Conservation (phyloP, 2,797 vertebrate genomes). For the Gymnothorax reevesii region DNA sequence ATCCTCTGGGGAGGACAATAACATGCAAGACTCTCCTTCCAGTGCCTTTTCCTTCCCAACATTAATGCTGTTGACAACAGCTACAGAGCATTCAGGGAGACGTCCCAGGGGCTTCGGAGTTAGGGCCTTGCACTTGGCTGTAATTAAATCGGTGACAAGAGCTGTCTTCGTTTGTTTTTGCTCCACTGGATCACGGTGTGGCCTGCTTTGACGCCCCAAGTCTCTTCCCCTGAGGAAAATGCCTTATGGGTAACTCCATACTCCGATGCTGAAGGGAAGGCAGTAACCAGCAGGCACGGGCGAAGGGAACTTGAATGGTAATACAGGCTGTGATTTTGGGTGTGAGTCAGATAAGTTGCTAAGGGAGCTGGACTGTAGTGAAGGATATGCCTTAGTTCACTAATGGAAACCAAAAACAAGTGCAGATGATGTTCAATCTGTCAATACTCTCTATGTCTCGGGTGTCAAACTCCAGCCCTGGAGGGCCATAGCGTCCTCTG, state of each 20-base stretch:
- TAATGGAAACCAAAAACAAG: background rate
- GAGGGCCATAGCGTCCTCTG: no score
- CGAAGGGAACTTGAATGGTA: background rate
- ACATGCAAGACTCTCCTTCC: slow-evolving; percentile 20
- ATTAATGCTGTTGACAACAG: slow-evolving; percentile 19
- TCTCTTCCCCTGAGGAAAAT: background rate
- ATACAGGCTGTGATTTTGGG: background rate
- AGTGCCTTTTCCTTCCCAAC: background rate
- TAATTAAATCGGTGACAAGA: slow-evolving; percentile 39
- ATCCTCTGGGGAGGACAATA: slow-evolving; percentile 6
- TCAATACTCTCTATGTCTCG: no score
- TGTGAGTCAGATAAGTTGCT: background rate
- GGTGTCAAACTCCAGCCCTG: no score
- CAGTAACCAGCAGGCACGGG: background rate
- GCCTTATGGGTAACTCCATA: slow-evolving; percentile 30
- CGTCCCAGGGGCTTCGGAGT: background rate
- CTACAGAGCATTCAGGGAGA: background rate
- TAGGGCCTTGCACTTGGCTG: slow-evolving; percentile 11
- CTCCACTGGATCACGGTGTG: slow-evolving; percentile 22
- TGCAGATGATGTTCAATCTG: no score
- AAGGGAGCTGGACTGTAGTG: background rate
- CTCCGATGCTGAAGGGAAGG: background rate
- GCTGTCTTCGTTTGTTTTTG: slow-evolving; percentile 37
- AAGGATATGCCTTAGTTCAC: background rate
- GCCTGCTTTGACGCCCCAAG: background rate